phyloP scores from a whole-genome alignment of 2,888 invertebrate genomes.

The Muschampia plurimacula region DNA sequence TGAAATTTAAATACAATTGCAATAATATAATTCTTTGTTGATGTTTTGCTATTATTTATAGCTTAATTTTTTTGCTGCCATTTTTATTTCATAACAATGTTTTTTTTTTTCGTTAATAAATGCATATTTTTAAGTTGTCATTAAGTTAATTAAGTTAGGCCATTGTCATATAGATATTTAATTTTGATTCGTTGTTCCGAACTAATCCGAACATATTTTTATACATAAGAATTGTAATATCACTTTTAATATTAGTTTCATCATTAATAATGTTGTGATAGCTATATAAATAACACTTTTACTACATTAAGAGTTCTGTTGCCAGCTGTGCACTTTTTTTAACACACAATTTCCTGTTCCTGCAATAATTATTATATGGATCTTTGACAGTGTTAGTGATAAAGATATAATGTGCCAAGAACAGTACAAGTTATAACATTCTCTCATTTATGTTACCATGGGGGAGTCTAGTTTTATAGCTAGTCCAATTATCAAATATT shows the following conservation, averaged over 20 bases:
- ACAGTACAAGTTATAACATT: conserved; percentile 40
- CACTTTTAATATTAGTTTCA: background rate
- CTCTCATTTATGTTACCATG: conserved; percentile 1
- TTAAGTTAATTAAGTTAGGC: background rate
- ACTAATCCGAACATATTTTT: background rate
- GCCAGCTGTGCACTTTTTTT: too few relatives aligned
- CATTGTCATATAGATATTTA: background rate
- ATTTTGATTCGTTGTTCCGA: background rate
- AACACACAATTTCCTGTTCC: background rate
- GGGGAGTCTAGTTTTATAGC: background rate
- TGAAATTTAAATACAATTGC: background rate
- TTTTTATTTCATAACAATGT: background rate
- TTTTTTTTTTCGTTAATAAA: background rate
- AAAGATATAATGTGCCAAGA: conserved; percentile 34
- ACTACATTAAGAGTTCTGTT: background rate
- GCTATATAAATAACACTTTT: background rate
- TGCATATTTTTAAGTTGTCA: conserved; percentile 1
- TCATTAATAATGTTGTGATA: background rate
- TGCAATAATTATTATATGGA: background rate
- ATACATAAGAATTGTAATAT: background rate
- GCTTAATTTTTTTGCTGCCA: background rate
- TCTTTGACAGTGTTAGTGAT: conserved; percentile 8
- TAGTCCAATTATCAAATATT: background rate
- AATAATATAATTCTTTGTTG: background rate
- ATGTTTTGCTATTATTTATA: background rate